A percentile compares a stretch with the other conserved stretches of the same genome.
phyloP scores from a whole-genome alignment of 2,113 vertebrate species.

The Peucedramus taeniatus region DNA sequence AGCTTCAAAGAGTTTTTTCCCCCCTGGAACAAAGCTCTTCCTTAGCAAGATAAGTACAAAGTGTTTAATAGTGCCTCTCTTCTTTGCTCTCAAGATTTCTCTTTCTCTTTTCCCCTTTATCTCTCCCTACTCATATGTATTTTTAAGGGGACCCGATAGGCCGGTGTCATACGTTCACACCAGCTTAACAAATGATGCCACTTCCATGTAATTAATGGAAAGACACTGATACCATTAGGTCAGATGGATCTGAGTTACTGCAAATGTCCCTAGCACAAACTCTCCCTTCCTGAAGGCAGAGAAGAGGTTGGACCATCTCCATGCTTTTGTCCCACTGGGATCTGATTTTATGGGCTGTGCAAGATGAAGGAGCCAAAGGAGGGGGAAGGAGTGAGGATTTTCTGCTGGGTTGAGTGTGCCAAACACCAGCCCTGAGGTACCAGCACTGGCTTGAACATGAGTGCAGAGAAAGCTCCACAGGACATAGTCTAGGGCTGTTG shows the following conservation, averaged over 20 bases:
- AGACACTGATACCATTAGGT: not conserved
- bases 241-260: not conserved
- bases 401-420: not conserved
- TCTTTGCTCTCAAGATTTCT: conserved; percentile 18
- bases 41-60: conserved; percentile 51
- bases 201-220: conserved; percentile 27
- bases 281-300: not conserved
- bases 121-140: conserved; percentile 38
- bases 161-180: not conserved
- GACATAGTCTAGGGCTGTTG: not conserved
- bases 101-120: conserved; percentile 40
- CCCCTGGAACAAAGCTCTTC: conserved; percentile 25
- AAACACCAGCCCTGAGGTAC: not conserved
- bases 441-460: not conserved
- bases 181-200: conserved; percentile 4
- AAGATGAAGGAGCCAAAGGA: not conserved
- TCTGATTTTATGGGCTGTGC: not conserved
- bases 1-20: not conserved
- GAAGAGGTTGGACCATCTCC: not conserved
- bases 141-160: not conserved
- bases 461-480: not conserved
- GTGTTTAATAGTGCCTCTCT: conserved; percentile 54
- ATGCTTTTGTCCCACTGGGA: not conserved
- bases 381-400: not conserved
- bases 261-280: not conserved